Base-by-base conservation (phyloP, 2,888 invertebrate species). In the Nemotelus nigrinus region DNA sequence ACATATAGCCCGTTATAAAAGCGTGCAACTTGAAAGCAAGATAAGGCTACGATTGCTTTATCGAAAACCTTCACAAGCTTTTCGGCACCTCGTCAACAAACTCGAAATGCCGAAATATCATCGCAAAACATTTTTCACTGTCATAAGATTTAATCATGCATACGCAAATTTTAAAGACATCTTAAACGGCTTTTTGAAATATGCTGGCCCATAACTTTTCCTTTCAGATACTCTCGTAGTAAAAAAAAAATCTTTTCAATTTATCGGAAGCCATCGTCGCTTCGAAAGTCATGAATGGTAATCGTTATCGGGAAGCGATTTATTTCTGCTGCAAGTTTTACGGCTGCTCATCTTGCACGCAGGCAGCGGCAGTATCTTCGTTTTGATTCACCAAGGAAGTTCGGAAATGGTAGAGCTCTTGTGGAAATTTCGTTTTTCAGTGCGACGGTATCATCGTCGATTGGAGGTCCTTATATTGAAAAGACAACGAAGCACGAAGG, bases 251-350 rank as follows among this genome's bases (percentile, higher is more conserved):
- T 78, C 77, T 78, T 78, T 78, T 74, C 77, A 72, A 78, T 78
- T 78, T 78, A 78, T 78, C 77, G 74, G 74, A 64, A 64, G 77
- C 77, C 70, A 74, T 78, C 71, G 77, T 74, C 74, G 77, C 74
- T 74, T 74, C 45, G 65, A 78, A 78, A 78, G 72, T 74, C 77
- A 78, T 78, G 77, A 78, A 78, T 78, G 77, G 74, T 78, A 78
- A 78, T 78, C 77, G 72, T 74, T 78, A 78, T 78, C 77, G 74
- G 58, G 55, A 48, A 72, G 65, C 77, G 63, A 78, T 78, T 78
- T 78, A 78, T 74, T 60, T 67, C 57, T 77, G 58, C 25, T 25
- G 25, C 25, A 25, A 25, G 25, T 25, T 25, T 25, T 25, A 25
- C 25, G 25, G 25, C 25, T 25, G 25, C 25, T 25, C 25, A 25